These are phyloP conservation scores for Porites australiensis DNA, from an alignment of 64 coral and sea anemone species.

Conservation along the genomic window DNA sequence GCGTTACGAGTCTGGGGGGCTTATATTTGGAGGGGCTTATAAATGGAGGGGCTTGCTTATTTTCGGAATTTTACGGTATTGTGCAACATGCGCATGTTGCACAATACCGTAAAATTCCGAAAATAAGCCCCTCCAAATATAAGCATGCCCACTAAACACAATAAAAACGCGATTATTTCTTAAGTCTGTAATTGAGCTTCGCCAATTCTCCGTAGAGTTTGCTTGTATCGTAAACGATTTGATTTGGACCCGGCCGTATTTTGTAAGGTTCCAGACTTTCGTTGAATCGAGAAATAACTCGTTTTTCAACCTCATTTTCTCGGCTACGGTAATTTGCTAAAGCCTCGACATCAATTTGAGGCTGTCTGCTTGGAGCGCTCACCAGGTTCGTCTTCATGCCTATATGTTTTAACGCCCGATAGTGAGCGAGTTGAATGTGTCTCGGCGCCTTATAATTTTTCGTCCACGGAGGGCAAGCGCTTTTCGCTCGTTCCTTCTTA, in stretches of 20 bases:
- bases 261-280: conserved; percentile 69
- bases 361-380: conserved; percentile 60
- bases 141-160: too few relatives aligned
- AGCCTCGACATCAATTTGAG: conserved; percentile 69
- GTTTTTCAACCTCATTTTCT: conserved; percentile 63
- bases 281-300: conserved; percentile 65
- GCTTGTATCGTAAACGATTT: conserved; percentile 72
- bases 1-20: too few relatives aligned
- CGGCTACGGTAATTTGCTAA: conserved; percentile 63
- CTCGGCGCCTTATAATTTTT: conserved; percentile 29
- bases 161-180: not conserved
- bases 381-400: conserved; percentile 73
- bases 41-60: too few relatives aligned
- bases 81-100: too few relatives aligned
- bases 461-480: conserved; percentile 72
- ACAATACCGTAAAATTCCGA: too few relatives aligned
- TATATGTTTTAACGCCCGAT: conserved; percentile 62
- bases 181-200: not conserved
- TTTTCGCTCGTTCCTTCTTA: conserved; percentile 62
- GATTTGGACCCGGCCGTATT: conserved; percentile 71
- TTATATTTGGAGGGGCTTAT: too few relatives aligned
- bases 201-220: conserved; percentile 57
- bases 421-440: conserved; percentile 64
- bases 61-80: too few relatives aligned
- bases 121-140: too few relatives aligned